Conservation (phyloP, 2,113 vertebrate species). For the Python bivittatus region DNA sequence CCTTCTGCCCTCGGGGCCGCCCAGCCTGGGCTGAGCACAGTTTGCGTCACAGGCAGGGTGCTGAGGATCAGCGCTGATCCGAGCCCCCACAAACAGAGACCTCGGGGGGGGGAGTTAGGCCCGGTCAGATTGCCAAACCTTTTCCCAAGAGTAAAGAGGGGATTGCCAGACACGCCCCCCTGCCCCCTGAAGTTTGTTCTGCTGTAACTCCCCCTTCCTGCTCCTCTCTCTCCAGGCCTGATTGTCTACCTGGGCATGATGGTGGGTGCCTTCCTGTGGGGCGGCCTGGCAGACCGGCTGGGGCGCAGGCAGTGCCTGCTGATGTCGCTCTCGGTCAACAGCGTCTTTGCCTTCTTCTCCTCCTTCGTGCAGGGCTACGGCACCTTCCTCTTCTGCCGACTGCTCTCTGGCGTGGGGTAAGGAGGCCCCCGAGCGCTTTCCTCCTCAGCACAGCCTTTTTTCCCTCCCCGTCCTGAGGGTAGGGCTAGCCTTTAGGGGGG, state of each 20-base stretch:
- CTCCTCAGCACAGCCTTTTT: too few species aligned
- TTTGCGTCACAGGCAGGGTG: neutral
- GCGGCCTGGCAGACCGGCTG: constrained; percentile 91
- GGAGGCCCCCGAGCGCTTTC: constrained; percentile 1
- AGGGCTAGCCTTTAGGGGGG: neutral
- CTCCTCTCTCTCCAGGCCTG: constrained; percentile 74
- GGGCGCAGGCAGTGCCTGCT: constrained; percentile 93
- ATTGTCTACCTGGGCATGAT: constrained; percentile 98
- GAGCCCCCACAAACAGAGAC: neutral
- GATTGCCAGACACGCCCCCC: neutral
- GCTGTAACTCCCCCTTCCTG: neutral
- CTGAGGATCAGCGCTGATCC: neutral
- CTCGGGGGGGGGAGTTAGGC: too few species aligned
- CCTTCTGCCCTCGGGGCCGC: neutral
- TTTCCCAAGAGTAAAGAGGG: neutral
- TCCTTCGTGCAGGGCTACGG: constrained; percentile 97
- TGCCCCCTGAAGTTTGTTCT: neutral
- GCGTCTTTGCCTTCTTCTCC: constrained; percentile 96
- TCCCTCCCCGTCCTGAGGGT: neutral
- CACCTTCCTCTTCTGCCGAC: constrained; percentile 95
- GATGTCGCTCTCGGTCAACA: constrained; percentile 98
- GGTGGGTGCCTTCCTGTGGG: constrained; percentile 97
- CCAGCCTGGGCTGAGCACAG: neutral
- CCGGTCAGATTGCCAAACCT: neutral
- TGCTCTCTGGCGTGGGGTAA: constrained; percentile 95